Percentiles rank a stretch among this genome's conserved stretches.
Evolutionary conservation across 2,113 vertebrate genomes (phyloP).

Genomic region (Prietella phreatophila): DNA sequence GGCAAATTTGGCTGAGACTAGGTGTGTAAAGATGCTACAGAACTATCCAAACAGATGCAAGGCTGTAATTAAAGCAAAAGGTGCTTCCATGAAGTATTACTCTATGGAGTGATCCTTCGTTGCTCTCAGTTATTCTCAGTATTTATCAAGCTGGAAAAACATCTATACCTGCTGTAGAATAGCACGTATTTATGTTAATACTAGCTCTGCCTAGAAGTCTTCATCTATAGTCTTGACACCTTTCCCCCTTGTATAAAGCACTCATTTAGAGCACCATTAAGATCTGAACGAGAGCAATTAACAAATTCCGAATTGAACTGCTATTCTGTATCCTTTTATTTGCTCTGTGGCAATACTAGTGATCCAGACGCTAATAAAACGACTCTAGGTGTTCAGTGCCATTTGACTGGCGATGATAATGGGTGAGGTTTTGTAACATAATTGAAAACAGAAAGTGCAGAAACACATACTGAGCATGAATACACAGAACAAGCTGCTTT

Average conservation of each 20-base stretch:
- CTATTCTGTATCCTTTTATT: not conserved
- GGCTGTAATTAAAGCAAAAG: not conserved
- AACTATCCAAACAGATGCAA: not conserved
- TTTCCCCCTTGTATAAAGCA: not conserved
- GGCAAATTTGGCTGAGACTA: not conserved
- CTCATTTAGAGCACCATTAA: too few species aligned
- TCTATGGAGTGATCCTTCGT: not conserved
- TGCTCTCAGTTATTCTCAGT: not conserved
- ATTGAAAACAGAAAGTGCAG: constrained; percentile 16
- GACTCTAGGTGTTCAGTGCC: too few species aligned
- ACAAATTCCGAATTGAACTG: not conserved
- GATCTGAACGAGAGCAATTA: not conserved
- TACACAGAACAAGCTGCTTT: constrained; percentile 33
- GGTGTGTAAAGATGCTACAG: not conserved
- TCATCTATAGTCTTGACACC: not conserved
- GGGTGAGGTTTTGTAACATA: not conserved
- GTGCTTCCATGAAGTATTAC: not conserved
- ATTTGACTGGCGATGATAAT: not conserved
- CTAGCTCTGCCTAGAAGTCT: not conserved
- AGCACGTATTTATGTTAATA: not conserved
- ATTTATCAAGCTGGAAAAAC: not conserved
- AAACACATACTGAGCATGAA: constrained; percentile 39
- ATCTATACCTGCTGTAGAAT: not conserved
- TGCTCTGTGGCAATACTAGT: not conserved
- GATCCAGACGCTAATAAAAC: not conserved